Evolutionary conservation across 2,797 vertebrate species (phyloP).

Genomic region (Acestrorhynchus altus): DNA sequence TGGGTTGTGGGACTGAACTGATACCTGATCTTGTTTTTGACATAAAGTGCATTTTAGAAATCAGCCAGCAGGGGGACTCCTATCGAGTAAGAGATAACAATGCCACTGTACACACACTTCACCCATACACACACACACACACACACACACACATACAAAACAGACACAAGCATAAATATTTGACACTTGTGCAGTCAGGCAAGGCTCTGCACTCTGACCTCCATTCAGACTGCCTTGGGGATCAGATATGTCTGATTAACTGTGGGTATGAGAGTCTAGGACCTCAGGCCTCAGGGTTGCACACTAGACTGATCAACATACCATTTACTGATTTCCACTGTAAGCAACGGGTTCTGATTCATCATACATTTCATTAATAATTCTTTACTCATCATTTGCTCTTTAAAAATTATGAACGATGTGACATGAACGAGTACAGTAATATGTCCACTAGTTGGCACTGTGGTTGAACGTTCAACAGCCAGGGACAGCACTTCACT

Average conservation of each 20-base stretch:
- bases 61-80: conserved; percentile 19
- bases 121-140: conserved; percentile 8
- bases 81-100: conserved; percentile 14
- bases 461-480: not conserved
- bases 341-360: too few species aligned
- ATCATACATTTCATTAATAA: too few species aligned
- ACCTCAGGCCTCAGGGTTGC: not conserved
- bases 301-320: not conserved
- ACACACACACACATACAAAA: conserved; percentile 23
- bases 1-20: too few species aligned
- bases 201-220: not conserved
- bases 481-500: not conserved
- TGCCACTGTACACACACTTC: not conserved
- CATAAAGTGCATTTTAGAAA: not conserved
- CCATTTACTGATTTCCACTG: too few species aligned
- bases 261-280: not conserved
- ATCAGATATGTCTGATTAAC: conserved; percentile 23
- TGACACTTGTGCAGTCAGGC: conserved; percentile 32
- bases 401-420: too few species aligned
- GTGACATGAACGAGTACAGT: not conserved
- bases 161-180: not conserved
- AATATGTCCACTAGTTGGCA: not conserved
- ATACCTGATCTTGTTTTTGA: too few species aligned
- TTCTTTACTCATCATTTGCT: too few species aligned
- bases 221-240: conserved; percentile 25